A percentile compares a stretch with the other conserved stretches of the same genome.
Evolutionary conservation across 1,140 invertebrate species (phyloP).

Genomic region (Leptinotarsa lineolata): DNA sequence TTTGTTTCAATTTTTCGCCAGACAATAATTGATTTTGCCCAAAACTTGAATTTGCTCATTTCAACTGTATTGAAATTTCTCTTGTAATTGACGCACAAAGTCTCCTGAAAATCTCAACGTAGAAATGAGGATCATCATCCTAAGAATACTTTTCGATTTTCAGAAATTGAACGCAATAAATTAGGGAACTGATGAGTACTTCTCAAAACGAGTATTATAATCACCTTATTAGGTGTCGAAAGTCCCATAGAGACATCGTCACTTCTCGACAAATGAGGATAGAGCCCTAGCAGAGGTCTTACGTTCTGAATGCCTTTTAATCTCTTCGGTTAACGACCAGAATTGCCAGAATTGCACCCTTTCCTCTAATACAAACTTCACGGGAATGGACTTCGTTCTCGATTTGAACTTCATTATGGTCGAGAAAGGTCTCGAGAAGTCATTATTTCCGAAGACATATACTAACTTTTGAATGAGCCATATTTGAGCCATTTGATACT

Average conservation of each 20-base stretch:
- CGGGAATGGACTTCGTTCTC: constrained; percentile 7
- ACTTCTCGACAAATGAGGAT: neutral
- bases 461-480: no score
- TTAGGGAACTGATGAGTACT: no score
- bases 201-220: neutral
- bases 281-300: constrained; percentile 1
- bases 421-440: neutral
- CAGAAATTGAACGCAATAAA: no score
- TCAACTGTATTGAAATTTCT: no score
- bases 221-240: neutral
- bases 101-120: no score
- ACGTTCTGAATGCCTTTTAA: constrained; percentile 2
- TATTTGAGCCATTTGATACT: no score
- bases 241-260: neutral
- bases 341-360: constrained; percentile 16
- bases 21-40: no score
- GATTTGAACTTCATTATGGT: constrained; percentile 10
- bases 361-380: constrained; percentile 13
- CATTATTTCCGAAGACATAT: neutral
- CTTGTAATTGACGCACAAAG: no score
- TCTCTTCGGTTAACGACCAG: neutral
- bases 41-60: no score
- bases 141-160: no score
- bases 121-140: no score
- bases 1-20: no score